Evolutionary conservation across 2,113 vertebrate species (phyloP).

Genomic region (Nematolebias whitei): DNA sequence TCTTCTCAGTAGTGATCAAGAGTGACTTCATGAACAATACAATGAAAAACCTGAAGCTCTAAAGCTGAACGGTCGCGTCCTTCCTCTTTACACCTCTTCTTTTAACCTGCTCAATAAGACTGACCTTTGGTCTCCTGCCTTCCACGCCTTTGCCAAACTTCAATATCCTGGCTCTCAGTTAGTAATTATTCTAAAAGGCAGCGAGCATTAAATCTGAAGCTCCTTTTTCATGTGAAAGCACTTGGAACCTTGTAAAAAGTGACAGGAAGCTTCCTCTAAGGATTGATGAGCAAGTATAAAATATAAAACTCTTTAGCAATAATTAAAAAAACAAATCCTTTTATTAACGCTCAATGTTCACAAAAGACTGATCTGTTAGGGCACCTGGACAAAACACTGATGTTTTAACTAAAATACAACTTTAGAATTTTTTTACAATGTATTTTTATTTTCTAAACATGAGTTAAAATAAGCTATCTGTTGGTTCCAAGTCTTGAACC

Average conservation of each 20-base stretch:
- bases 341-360: background rate
- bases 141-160: slow-evolving; percentile 70
- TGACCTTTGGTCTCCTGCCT: slow-evolving; percentile 62
- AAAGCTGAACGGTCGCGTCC: slow-evolving; percentile 2
- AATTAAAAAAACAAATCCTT: background rate
- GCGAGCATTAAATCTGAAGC: slow-evolving; percentile 54
- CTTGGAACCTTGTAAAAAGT: slow-evolving; percentile 10
- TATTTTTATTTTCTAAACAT: no score
- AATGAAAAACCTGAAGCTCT: slow-evolving; percentile 5
- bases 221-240: slow-evolving; percentile 21
- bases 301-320: background rate
- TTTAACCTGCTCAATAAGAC: slow-evolving; percentile 20
- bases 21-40: slow-evolving; percentile 5
- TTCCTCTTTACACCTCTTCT: slow-evolving; percentile 12
- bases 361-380: no score
- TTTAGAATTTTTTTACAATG: no score
- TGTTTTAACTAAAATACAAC: no score
- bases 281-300: background rate
- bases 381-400: no score
- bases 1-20: slow-evolving; percentile 13
- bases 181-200: slow-evolving; percentile 60
- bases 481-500: no score
- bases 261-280: slow-evolving; percentile 10
- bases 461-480: no score
- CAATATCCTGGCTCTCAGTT: slow-evolving; percentile 53